Evolutionary conservation across 2,113 vertebrate genomes (phyloP), one percentile per base, ranked within the genome.

Genomic region (Oenanthe melanoleuca): DNA sequence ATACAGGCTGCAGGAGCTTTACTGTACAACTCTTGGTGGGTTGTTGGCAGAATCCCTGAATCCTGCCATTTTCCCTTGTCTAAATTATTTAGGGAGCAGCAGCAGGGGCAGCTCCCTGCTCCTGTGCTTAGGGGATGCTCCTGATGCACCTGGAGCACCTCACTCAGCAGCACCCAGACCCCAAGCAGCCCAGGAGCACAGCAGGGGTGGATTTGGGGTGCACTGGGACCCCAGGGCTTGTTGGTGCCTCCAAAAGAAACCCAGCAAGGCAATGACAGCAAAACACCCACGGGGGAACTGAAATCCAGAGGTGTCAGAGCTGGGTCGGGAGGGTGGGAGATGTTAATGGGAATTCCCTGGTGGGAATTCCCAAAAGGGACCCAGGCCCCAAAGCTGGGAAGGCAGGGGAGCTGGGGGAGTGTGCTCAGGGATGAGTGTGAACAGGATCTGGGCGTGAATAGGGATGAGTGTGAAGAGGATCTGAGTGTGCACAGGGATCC

Each of bases 1-100:
- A 96, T 82, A 72, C 78, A 92, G 69, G 83, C 60, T 91, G 87
- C 49, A 47, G 77, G 78, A 69, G 93, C 45, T 92, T 85, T 91
- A 23, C 69, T 64, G 73, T 60, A 72, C 57, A 91, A 0, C 57
- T 53, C 86, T 60, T 26, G 4, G 5, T 1, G 1, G 31, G 40
- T 6, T 77, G 89, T 45, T 61, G 72, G 52, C 34, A 38, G 84
- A 91, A 88, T 77, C 89, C 83, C 83, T 22, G 70, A 79, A 75
- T 89, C 81, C 89, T 91, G 44, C 49, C 60, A 31, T 71, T 86
- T 89, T 66, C 77, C 6, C 0, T 1, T 24, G 63, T 42, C 26
- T 50, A 2, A 47, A 75, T 64, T 22, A 47, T 28, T 47, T 6
- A 49, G 84, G 89, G 50, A 84, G 26, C 4, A 84, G 93, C 72